These are phyloP conservation scores for Anisognathus igniventris DNA, from an alignment of 2,797 vertebrate genomes.

Conservation along the genomic window DNA sequence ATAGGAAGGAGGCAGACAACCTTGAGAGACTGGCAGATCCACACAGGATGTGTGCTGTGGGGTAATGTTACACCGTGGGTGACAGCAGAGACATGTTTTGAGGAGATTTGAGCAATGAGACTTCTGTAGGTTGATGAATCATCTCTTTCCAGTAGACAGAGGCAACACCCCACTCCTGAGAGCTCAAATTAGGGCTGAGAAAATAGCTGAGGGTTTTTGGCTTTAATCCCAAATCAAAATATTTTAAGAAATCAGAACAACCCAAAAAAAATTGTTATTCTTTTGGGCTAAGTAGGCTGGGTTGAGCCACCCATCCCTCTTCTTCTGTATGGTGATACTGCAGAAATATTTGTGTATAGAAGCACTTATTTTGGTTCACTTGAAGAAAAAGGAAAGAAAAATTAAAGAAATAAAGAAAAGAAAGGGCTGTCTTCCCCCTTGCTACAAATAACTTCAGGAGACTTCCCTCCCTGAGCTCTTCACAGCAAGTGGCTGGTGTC, in stretches of 20 bases:
- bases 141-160: background rate
- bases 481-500: background rate
- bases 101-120: background rate
- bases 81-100: background rate
- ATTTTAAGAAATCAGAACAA: slow-evolving; percentile 47
- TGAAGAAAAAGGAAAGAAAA: background rate
- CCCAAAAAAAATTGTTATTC: background rate
- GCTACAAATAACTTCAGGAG: background rate
- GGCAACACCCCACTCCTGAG: background rate
- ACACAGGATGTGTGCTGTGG: fast-evolving
- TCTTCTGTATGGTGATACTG: background rate
- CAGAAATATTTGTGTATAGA: slow-evolving; percentile 28
- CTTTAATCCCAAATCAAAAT: slow-evolving; percentile 30
- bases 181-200: background rate
- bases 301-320: background rate
- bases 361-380: background rate
- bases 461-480: background rate
- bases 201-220: background rate
- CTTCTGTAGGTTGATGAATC: background rate
- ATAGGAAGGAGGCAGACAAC: background rate
- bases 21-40: background rate
- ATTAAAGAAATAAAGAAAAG: background rate
- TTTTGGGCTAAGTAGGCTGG: background rate
- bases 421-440: background rate
- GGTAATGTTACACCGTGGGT: background rate